Conservation (phyloP, 2,888 invertebrate species). For the Sepiola atlantica region DNA sequence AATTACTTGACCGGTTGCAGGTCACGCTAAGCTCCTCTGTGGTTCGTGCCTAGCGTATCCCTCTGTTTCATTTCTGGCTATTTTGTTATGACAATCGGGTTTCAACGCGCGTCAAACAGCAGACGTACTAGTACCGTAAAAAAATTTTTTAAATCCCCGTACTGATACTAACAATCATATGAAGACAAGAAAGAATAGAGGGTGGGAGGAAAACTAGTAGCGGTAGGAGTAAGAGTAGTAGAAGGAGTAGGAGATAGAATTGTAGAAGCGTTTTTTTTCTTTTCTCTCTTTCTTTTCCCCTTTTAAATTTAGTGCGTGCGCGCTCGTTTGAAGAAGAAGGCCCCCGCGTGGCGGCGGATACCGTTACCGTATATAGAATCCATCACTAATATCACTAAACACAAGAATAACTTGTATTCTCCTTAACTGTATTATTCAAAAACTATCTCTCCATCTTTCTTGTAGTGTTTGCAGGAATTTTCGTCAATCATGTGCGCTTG, state of each 20-base stretch:
- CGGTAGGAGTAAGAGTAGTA: neutral
- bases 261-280: neutral
- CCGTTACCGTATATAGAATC: neutral
- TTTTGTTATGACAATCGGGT: neutral
- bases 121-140: neutral
- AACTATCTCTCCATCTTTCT: neutral
- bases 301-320: neutral
- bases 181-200: neutral
- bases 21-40: neutral
- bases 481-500: neutral
- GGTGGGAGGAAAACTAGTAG: neutral
- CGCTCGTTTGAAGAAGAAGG: neutral
- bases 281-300: neutral
- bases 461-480: neutral
- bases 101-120: neutral
- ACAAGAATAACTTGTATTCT: neutral
- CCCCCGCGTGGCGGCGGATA: neutral
- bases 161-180: neutral
- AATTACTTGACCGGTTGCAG: neutral
- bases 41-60: neutral
- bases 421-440: neutral
- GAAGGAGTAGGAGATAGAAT: neutral
- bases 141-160: no score
- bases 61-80: neutral
- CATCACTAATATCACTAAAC: neutral